These are phyloP conservation scores for Caenorhabditis zanzibari DNA, from an alignment of 2,888 invertebrate genomes.

Conservation along the genomic window DNA sequence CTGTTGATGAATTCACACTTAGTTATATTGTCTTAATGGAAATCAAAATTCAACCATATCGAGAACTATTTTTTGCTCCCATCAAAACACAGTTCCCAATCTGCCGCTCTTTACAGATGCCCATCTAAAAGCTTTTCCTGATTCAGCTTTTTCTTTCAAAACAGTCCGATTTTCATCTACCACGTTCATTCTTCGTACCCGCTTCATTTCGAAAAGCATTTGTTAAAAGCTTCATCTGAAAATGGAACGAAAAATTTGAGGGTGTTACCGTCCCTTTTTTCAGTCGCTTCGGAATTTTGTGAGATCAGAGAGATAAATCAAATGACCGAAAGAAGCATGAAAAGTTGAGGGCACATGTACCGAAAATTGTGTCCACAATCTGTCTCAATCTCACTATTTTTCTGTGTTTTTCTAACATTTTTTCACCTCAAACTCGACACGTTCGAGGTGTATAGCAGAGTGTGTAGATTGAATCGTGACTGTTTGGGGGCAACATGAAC, in stretches of 20 bases:
- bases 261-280: background rate
- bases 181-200: conserved; percentile 14
- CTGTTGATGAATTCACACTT: no score
- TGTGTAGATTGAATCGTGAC: no score
- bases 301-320: background rate
- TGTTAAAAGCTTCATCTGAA: background rate
- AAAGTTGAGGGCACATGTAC: background rate
- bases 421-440: no score
- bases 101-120: background rate
- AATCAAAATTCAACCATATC: no score
- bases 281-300: background rate
- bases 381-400: no score
- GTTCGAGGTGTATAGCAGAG: no score
- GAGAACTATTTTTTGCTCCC: background rate
- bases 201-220: background rate
- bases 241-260: background rate
- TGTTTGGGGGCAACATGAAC: no score
- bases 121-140: background rate
- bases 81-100: background rate
- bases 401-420: no score
- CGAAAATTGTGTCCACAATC: background rate
- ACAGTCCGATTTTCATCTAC: background rate
- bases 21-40: no score
- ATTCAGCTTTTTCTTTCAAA: background rate
- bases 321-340: background rate